Percentiles rank a stretch among this genome's conserved stretches.
These are phyloP conservation scores for Polydesmus complanatus DNA, from an alignment of 2,888 invertebrate genomes.

Conservation along the genomic window DNA sequence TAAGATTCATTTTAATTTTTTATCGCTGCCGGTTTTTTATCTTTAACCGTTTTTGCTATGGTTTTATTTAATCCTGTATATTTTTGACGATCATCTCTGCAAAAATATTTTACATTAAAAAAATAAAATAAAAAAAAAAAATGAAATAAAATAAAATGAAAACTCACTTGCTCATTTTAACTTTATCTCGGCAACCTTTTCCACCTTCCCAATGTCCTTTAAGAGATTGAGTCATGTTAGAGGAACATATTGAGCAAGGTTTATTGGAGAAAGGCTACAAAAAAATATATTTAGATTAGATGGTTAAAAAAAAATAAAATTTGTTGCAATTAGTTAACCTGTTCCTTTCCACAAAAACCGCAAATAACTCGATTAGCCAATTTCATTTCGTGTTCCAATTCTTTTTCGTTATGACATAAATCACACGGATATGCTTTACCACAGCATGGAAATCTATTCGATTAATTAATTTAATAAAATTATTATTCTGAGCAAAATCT, in stretches of 20 bases:
- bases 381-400: constrained; percentile 33
- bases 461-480: constrained; percentile 11
- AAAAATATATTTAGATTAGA: constrained; percentile 2
- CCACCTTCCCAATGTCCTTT: constrained; percentile 37
- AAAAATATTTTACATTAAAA: too few relatives aligned
- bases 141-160: not conserved
- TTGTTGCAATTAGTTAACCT: constrained; percentile 25
- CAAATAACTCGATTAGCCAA: constrained; percentile 36
- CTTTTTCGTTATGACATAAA: constrained; percentile 33
- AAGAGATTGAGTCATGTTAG: constrained; percentile 27
- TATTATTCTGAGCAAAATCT: not conserved
- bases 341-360: constrained; percentile 36
- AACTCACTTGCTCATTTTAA: constrained; percentile 31
- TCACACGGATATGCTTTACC: constrained; percentile 36
- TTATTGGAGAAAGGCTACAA: constrained; percentile 29
- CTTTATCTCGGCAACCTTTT: constrained; percentile 34
- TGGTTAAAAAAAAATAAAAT: not conserved
- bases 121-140: not conserved
- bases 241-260: constrained; percentile 29
- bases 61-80: constrained; percentile 11
- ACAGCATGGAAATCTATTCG: constrained; percentile 35
- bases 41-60: not conserved
- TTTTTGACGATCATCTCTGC: constrained; percentile 15
- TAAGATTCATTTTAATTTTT: too few relatives aligned
- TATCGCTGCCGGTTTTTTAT: not conserved